Conservation (phyloP, 2,113 vertebrate species). For the Lasiurus borealis region DNA sequence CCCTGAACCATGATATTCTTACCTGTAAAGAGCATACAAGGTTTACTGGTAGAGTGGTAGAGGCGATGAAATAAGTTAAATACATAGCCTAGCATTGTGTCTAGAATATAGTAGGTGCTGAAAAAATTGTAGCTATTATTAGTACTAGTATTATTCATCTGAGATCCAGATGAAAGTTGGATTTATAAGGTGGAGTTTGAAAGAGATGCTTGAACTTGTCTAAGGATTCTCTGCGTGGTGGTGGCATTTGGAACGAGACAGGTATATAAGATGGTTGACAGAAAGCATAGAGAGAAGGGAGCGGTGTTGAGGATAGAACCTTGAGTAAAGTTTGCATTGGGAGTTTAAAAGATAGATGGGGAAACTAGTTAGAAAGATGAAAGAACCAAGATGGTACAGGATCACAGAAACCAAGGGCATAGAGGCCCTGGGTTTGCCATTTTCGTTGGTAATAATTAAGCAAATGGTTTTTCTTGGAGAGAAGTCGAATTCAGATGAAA, state of each 20-base stretch:
- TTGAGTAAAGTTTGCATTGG: not conserved
- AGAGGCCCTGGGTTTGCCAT: fast-evolving
- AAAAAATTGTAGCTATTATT: not conserved
- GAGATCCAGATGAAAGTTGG: not conserved
- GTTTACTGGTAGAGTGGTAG: not conserved
- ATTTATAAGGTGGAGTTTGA: not conserved
- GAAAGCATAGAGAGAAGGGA: not conserved
- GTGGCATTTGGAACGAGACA: not conserved
- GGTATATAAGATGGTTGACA: no score
- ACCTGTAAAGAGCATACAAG: not conserved
- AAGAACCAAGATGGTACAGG: not conserved
- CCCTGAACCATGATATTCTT: not conserved
- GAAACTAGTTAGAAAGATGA: not conserved
- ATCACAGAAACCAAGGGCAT: not conserved
- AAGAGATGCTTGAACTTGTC: not conserved
- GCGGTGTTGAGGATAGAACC: not conserved
- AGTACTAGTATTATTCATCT: not conserved
- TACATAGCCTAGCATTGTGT: not conserved
- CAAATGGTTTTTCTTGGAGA: not conserved
- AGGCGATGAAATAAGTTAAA: conserved; percentile 13
- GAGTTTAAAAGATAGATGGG: not conserved
- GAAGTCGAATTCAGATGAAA: not conserved
- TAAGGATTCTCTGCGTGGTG: not conserved
- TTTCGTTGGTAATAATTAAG: not conserved
- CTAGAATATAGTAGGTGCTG: not conserved